phyloP scores from a whole-genome alignment of 2,888 invertebrate species.

The Ectemnius continuus region DNA sequence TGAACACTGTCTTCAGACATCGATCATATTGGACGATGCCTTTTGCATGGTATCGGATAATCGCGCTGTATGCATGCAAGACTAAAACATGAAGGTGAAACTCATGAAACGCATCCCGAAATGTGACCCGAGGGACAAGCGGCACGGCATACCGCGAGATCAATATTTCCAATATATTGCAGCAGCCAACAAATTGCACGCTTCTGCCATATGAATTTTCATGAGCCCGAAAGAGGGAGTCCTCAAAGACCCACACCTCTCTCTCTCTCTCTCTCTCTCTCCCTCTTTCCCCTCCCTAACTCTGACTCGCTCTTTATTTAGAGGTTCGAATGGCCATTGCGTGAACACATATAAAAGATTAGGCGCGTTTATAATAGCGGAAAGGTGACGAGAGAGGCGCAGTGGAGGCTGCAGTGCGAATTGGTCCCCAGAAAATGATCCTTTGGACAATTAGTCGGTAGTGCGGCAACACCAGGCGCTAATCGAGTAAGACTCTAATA shows the following conservation, averaged over 20 bases:
- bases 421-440: conserved; percentile 18
- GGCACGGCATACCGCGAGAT: conserved; percentile 55
- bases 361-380: not conserved
- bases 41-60: too few relatives aligned
- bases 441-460: conserved; percentile 25
- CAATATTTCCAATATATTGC: conserved; percentile 63
- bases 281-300: too few relatives aligned
- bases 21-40: too few relatives aligned
- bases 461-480: conserved; percentile 16
- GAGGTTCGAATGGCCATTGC: not conserved
- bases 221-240: conserved; percentile 3
- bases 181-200: conserved; percentile 50
- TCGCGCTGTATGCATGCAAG: not conserved
- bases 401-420: not conserved
- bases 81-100: conserved; percentile 63
- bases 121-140: conserved; percentile 64
- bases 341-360: not conserved
- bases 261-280: too few relatives aligned
- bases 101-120: conserved; percentile 68
- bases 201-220: conserved; percentile 50
- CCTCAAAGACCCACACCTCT: not conserved
- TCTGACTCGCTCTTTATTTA: not conserved
- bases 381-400: not conserved
- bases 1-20: too few relatives aligned
- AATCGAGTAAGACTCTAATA: conserved; percentile 39